phyloP scores from a whole-genome alignment of 37 sponge, comb jelly and placozoan species.

The Theonella swinhoei region DNA sequence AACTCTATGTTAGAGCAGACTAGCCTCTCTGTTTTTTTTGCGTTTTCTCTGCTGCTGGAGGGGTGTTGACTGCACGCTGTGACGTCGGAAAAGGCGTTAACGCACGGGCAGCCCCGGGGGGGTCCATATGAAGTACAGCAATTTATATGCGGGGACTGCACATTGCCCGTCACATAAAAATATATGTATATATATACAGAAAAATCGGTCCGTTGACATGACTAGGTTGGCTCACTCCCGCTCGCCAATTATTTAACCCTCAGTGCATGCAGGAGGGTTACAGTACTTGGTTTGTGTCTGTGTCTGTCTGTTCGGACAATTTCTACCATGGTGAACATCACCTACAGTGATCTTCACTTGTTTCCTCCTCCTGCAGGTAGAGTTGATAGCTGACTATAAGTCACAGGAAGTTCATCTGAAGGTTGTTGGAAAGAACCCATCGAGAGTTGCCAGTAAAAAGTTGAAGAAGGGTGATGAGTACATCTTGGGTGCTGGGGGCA shows the following conservation, averaged over 20 bases:
- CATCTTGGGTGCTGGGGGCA: conserved; percentile 49
- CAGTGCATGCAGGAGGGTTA: too few species aligned
- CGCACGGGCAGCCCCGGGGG: too few species aligned
- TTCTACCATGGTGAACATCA: too few species aligned
- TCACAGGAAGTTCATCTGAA: conserved; percentile 55
- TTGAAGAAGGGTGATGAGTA: conserved; percentile 26
- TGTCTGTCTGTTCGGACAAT: too few species aligned
- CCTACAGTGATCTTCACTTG: not conserved
- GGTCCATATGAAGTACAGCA: too few species aligned
- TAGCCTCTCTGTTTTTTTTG: too few species aligned
- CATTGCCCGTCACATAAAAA: not conserved
- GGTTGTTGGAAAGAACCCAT: conserved; percentile 53
- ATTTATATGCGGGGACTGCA: too few species aligned
- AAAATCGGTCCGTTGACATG: not conserved
- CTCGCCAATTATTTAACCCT: not conserved
- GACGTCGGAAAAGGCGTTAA: not conserved
- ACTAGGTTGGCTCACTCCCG: not conserved
- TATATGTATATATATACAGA: not conserved
- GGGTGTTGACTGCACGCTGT: not conserved
- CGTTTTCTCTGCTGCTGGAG: not conserved
- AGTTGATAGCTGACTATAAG: conserved; percentile 65
- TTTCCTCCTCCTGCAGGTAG: conserved; percentile 41
- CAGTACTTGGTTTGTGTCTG: too few species aligned
- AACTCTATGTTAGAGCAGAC: too few species aligned
- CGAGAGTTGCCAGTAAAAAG: conserved; percentile 34